Conservation (phyloP, 2,797 vertebrate genomes). For the Hirundo rustica region DNA sequence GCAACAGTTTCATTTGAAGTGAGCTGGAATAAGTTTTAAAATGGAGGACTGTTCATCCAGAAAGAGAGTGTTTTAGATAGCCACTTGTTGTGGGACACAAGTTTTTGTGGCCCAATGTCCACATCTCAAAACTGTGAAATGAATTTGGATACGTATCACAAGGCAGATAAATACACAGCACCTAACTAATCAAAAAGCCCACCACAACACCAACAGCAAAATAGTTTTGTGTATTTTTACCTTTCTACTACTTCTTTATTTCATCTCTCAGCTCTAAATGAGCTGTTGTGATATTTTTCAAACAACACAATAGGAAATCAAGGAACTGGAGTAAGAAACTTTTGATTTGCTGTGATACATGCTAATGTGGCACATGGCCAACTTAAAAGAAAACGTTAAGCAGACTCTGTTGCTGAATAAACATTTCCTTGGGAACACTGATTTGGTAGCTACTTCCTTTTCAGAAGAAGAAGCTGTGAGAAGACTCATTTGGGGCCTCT, state of each 20-base stretch:
- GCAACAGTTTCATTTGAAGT: neutral
- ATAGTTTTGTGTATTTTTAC: neutral
- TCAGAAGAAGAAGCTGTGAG: neutral
- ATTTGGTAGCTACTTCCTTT: neutral
- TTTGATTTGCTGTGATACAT: neutral
- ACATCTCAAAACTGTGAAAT: neutral
- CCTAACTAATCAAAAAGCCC: accelerated
- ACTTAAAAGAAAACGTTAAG: neutral
- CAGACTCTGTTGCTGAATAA: neutral
- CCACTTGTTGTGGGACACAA: accelerated
- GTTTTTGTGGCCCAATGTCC: neutral
- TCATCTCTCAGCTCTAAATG: neutral
- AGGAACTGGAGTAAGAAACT: neutral
- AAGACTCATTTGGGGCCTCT: neutral
- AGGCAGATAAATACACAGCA: neutral
- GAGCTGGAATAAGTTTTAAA: neutral
- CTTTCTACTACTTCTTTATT: neutral
- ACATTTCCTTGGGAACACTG: neutral
- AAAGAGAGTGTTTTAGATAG: neutral
- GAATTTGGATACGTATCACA: accelerated
- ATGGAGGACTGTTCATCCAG: neutral
- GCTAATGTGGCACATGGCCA: neutral
- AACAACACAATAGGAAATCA: neutral
- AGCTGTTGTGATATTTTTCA: neutral
- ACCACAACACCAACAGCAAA: neutral